Evolutionary conservation across 1,140 invertebrate genomes (phyloP), one percentile per base, ranked within the genome.

Genomic region (Megalonaias nervosa): DNA sequence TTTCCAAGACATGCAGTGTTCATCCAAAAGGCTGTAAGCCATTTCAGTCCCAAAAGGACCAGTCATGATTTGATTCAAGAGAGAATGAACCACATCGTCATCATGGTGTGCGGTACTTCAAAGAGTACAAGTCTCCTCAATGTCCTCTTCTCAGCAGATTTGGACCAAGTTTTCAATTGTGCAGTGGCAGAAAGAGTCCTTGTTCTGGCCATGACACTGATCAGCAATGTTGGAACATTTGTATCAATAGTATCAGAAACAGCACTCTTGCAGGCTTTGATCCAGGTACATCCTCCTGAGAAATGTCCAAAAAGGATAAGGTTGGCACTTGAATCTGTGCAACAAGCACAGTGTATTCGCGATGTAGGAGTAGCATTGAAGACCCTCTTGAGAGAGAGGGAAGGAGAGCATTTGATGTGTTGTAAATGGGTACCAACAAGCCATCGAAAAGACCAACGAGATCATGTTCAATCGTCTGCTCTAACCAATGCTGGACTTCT

Each of bases 151-250:
- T 38, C 38, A 38, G 38, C 38, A 6, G 38, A 38, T 38, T 38
- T 38, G 38, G 38, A 6, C 4, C 38, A 38, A 38, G 4, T 5
- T 38, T 2, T 38, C 38, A 38, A 38, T 38, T 79, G 70, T 68
- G 67, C 68, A 2, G 15, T 84, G n/a, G 76, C 81, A 26, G 86
- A 87, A 60, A 78, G 86, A 61, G 60, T 81, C 5, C 57, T 87
- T 16, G 68, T 86, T 3, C 79, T 85, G 4, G 57, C 67, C 31
- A 38, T 85, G 67, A 77, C 79, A 4, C 55, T 82, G 38, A 15
- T 87, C 26, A 76, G 84, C 62, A 87, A 87, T 73, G 75, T 84
- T 55, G 80, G 80, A 13, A 72, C 82, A 38, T 67, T 72, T 21
- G 74, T 83, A 23, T 57, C 66, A 17, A 16, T 71, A 23, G 21